phyloP scores from a whole-genome alignment of 1,140 invertebrate species.

The Steinernema khuongi region DNA sequence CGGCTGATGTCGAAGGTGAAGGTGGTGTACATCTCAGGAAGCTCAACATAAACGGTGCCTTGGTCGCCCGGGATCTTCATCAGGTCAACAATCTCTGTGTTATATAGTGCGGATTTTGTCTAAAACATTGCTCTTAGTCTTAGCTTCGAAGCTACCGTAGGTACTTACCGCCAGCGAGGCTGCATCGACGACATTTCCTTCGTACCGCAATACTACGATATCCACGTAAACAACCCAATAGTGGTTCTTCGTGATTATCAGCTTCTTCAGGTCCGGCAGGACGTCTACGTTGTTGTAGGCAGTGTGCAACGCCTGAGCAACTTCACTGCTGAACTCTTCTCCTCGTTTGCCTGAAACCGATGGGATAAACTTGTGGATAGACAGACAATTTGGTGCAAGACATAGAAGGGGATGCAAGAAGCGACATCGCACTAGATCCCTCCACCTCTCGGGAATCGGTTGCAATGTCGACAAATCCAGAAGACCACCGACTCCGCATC shows the following conservation, averaged over 20 bases:
- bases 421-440: too few relatives aligned
- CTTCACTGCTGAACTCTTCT: slow-evolving; percentile 21
- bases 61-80: slow-evolving; percentile 23
- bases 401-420: too few relatives aligned
- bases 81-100: slow-evolving; percentile 25
- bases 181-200: slow-evolving; percentile 29
- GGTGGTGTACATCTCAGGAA: slow-evolving; percentile 23
- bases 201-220: slow-evolving; percentile 29
- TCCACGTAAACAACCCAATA: slow-evolving; percentile 25
- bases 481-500: not conserved
- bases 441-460: too few relatives aligned
- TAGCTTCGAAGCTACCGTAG: not conserved
- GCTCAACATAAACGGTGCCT: slow-evolving; percentile 19
- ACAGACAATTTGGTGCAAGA: too few relatives aligned
- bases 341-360: slow-evolving; percentile 29
- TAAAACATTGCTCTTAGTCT: slow-evolving; percentile 17
- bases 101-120: slow-evolving; percentile 27
- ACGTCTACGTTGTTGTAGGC: slow-evolving; percentile 34
- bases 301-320: slow-evolving; percentile 22
- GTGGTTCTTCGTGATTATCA: slow-evolving; percentile 29
- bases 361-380: too few relatives aligned
- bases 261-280: slow-evolving; percentile 24
- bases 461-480: not conserved
- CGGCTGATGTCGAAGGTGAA: slow-evolving; percentile 12
- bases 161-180: slow-evolving; percentile 24